Percentiles rank a stretch among this genome's conserved stretches.
These are phyloP conservation scores for Lanius collurio DNA, from an alignment of 2,113 vertebrate species.

Conservation along the genomic window DNA sequence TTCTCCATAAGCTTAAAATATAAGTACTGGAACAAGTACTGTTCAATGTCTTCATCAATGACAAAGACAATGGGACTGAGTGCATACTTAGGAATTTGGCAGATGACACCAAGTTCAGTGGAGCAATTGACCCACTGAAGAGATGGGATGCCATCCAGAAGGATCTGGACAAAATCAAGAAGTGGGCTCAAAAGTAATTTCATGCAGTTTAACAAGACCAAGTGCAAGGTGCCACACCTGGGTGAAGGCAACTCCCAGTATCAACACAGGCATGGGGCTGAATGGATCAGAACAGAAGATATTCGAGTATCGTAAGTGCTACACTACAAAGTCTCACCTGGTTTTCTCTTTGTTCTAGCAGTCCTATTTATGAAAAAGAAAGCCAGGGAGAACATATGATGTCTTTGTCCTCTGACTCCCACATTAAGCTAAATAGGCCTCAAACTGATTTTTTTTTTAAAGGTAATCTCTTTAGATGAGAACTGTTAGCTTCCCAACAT, in stretches of 20 bases:
- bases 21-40: accelerated
- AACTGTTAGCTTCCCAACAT: neutral
- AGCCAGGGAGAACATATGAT: accelerated
- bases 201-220: neutral
- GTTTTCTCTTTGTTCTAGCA: neutral
- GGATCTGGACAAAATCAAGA: neutral
- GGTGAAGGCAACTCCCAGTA: accelerated
- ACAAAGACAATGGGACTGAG: neutral
- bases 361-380: neutral
- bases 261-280: accelerated
- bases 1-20: neutral
- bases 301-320: neutral
- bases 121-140: accelerated
- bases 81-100: neutral
- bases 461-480: neutral
- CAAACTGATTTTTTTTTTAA: neutral
- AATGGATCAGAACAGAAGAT: neutral
- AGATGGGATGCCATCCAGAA: neutral
- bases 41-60: neutral
- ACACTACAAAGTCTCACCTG: neutral
- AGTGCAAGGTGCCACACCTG: neutral
- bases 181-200: no score
- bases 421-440: neutral
- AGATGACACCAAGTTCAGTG: neutral
- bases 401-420: neutral